A percentile compares a stretch with the other conserved stretches of the same genome.
phyloP scores from a whole-genome alignment of 2,797 vertebrate species.

The Acanthiza pusilla region DNA sequence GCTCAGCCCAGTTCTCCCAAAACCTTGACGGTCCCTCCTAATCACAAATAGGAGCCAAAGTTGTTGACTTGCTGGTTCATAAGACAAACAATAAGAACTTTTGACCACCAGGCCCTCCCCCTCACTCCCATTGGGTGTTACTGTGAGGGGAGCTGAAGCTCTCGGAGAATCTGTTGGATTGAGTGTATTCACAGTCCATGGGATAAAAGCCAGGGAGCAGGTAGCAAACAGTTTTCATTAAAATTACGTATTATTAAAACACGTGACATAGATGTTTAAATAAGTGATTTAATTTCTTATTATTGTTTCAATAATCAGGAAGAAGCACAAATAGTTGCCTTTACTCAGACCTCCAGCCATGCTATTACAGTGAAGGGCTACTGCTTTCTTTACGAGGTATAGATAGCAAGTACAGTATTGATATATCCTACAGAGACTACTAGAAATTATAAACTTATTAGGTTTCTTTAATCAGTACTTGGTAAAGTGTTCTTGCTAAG shows the following conservation, averaged over 20 bases:
- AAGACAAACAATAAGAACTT: not conserved
- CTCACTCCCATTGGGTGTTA: rapidly evolving
- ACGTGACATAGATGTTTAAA: not conserved
- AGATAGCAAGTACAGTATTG: not conserved
- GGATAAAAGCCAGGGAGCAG: not conserved
- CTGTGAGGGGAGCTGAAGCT: not conserved
- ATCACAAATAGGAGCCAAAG: not conserved
- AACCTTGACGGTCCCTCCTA: not conserved
- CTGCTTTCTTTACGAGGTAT: not conserved
- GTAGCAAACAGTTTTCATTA: not conserved
- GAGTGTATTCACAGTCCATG: not conserved
- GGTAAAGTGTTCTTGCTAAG: not conserved
- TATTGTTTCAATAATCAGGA: not conserved
- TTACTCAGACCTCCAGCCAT: not conserved
- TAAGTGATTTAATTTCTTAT: not conserved
- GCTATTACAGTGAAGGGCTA: not conserved
- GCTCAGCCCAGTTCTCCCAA: not conserved
- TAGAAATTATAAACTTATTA: not conserved
- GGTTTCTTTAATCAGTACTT: not conserved
- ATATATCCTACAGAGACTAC: not conserved
- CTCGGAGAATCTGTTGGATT: not conserved
- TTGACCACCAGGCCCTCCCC: not conserved
- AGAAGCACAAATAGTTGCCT: not conserved
- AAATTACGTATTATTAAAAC: not conserved
- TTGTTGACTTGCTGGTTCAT: not conserved